Evolutionary conservation across 2,797 vertebrate species (phyloP), one percentile per base, ranked within the genome.

Genomic region (Enteromius viviparus): DNA sequence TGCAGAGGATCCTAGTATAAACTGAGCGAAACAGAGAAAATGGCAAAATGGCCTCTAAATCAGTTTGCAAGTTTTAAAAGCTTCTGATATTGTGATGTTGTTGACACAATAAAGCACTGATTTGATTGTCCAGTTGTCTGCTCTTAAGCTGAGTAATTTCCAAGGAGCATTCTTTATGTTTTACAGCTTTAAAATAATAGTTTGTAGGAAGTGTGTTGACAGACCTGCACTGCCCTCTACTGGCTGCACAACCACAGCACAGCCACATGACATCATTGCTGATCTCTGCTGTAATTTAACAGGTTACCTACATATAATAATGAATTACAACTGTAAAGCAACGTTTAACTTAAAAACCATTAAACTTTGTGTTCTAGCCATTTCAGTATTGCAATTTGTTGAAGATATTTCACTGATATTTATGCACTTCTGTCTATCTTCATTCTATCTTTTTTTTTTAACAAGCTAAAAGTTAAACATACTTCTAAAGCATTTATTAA

Each of bases 171-270:
- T 14, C 2, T 42, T n/a, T 60, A 51, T 55, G 21, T n/a, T 55
- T 51, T 51, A 51, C 49, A 51, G 15, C 17, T 19, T 15, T n/a
- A 55, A n/a, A 55, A 29, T 0, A 29, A 14, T n/a, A 23, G 21
- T 51, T 78, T 29, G 19, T 21, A 21, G 0, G 0, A 49, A 49
- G 26, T 8, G 29, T 51, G 26, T 45, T 29, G 26, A 49, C 80
- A 8, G 9, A 65, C 53, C 65, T 76, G 60, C 80, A 80, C 65
- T 74, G 60, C 82, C 81, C 84, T 70, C 87, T 82, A 32, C 49
- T 45, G 82, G 37, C 72, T 14, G 75, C 60, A 70, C 55, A 69
- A 53, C 37, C 72, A 69, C 42, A 76, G 37, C 26, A 62, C 64
- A 64, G 19, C 29, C 62, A 14, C 62, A 51, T n/a, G 19, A 14